phyloP scores from a whole-genome alignment of 2,113 vertebrate species.

The Falcunculus frontatus region DNA sequence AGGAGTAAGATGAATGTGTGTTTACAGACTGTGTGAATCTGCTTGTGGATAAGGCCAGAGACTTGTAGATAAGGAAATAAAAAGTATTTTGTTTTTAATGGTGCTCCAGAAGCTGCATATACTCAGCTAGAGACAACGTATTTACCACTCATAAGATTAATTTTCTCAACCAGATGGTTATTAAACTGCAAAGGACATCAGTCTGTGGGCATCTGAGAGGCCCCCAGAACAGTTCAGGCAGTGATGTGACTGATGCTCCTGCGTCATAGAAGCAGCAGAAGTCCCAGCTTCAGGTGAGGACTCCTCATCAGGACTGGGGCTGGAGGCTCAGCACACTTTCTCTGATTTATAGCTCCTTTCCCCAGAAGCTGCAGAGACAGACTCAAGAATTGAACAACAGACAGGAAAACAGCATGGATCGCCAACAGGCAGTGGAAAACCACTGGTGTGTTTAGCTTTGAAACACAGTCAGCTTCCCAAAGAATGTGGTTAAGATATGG shows the following conservation, averaged over 20 bases:
- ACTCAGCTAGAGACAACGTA: not conserved
- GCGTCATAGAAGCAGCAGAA: not conserved
- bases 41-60: not conserved
- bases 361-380: not conserved
- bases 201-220: not conserved
- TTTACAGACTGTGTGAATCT: not conserved
- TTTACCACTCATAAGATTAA: not conserved
- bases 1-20: not conserved
- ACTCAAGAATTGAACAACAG: accelerated
- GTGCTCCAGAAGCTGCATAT: not conserved
- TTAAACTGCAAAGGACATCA: not conserved
- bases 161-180: not conserved
- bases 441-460: not conserved
- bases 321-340: not conserved
- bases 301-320: not conserved
- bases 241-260: accelerated
- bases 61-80: not conserved
- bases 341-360: not conserved
- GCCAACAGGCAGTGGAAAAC: not conserved
- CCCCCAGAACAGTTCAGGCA: not conserved
- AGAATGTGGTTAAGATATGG: not conserved
- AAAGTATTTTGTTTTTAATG: not conserved
- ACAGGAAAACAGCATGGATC: not conserved
- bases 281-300: not conserved
- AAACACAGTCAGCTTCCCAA: not conserved